Percentiles rank a stretch among this genome's conserved stretches.
Conservation (phyloP, 2,113 vertebrate genomes). For the Mus musculus region GRCm39 chr2:161680001-161680500, state of each 20-base stretch:
- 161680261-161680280: background rate
- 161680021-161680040: background rate
- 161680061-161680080: background rate
- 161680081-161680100: background rate
- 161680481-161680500: background rate
- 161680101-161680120: background rate
- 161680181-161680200: background rate
- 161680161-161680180: background rate
- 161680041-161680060: background rate
- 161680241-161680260: background rate
- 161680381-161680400: too few relatives aligned
- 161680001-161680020: too few relatives aligned
- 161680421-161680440: accelerated
- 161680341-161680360: accelerated
- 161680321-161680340: background rate
- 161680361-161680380: background rate
- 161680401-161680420: background rate
- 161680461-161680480: conserved; percentile 18
- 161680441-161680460: background rate
- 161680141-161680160: background rate
- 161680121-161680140: background rate
- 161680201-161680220: background rate
- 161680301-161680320: background rate
- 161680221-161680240: conserved; percentile 12
- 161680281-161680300: background rate